Evolutionary conservation across 37 sponge, comb jelly and placozoan genomes (phyloP), one percentile per base, ranked within the genome.

Genomic region (Ephydatia muelleri): DNA sequence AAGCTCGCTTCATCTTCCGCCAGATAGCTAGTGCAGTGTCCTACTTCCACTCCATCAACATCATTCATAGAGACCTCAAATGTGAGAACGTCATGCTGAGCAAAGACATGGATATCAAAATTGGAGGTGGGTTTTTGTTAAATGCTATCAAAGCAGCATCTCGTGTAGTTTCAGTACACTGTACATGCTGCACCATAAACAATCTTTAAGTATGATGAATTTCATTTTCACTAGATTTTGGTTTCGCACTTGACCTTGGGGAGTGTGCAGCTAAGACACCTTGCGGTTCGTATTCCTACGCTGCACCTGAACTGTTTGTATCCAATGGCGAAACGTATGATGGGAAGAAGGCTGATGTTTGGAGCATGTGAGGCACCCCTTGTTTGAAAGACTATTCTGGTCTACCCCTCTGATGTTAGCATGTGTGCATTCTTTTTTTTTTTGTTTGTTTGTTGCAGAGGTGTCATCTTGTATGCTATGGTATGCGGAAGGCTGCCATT

Each of bases 241-340:
- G 97, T 0, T 97, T 97, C 91, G 90, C 93, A 36, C 13, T 84
- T 28, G 65, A 87, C 16, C 23, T 89, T 1, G 66, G 40, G 2
- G 23, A 27, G 0, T 75, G 47, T 21, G 80, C 78, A 3, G 70
- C 88, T 9, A 82, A 85, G 74, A 97, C 97, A 16, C 90, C 88
- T 31, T 97, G 97, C 84, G 97, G 97, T 1, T 97, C 97, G 37
- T 92, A 90, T 67, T 86, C 94, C 27, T 97, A 97, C 89, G 97
- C 97, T 69, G 90, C 95, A 68, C 97, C 97, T 33, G 94, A 97
- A 70, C 91, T 97, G 28, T 88, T 97, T 32, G 76, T 36, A 16
- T 27, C 79, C 0, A 49, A 78, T 43, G 88, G 89, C 21, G 71
- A 86, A n/a, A 27, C 72, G 16, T 97, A 97, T 80, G 93, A 97